Percentiles rank a stretch among this genome's conserved stretches.
Evolutionary conservation across 1,140 invertebrate genomes (phyloP).

Genomic region (Drosophila persimilis): DNA sequence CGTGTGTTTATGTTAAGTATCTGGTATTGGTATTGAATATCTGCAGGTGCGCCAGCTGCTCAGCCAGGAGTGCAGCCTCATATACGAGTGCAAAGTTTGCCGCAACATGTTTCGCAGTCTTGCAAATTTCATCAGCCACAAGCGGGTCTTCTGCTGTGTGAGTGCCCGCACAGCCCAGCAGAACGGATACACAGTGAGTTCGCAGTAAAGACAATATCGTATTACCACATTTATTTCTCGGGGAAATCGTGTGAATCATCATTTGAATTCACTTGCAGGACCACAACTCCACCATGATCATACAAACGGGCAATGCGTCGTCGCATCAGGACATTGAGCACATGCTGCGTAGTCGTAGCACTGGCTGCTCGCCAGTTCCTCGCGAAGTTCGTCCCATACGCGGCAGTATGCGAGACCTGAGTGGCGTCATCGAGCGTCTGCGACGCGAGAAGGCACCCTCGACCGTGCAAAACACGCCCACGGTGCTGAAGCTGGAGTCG

Average conservation of each 20-base stretch:
- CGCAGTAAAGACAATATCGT: slow-evolving; percentile 53
- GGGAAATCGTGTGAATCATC: not conserved
- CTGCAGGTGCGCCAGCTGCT: slow-evolving; percentile 88
- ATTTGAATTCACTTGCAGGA: slow-evolving; percentile 36
- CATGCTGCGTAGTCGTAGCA: slow-evolving; percentile 66
- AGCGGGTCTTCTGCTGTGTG: slow-evolving; percentile 88
- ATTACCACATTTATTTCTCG: not conserved
- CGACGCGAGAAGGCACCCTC: slow-evolving; percentile 56
- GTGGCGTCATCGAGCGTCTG: slow-evolving; percentile 75
- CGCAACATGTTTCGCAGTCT: slow-evolving; percentile 92
- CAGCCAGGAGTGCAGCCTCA: slow-evolving; percentile 90
- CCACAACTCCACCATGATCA: slow-evolving; percentile 70
- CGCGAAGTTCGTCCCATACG: slow-evolving; percentile 53
- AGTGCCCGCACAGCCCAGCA: slow-evolving; percentile 72
- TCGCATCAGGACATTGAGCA: slow-evolving; percentile 57
- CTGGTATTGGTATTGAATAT: not conserved
- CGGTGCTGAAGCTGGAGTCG: slow-evolving; percentile 64
- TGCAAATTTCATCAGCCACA: slow-evolving; percentile 93
- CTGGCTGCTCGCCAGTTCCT: slow-evolving; percentile 66
- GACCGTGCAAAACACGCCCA: slow-evolving; percentile 20
- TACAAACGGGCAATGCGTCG: slow-evolving; percentile 45
- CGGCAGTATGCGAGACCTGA: slow-evolving; percentile 65
- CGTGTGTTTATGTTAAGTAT: slow-evolving; percentile 12
- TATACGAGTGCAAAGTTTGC: slow-evolving; percentile 94
- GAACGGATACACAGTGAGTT: slow-evolving; percentile 84